These are phyloP conservation scores for Nysson spinosus DNA, from an alignment of 2,888 invertebrate genomes.

Conservation along the genomic window DNA sequence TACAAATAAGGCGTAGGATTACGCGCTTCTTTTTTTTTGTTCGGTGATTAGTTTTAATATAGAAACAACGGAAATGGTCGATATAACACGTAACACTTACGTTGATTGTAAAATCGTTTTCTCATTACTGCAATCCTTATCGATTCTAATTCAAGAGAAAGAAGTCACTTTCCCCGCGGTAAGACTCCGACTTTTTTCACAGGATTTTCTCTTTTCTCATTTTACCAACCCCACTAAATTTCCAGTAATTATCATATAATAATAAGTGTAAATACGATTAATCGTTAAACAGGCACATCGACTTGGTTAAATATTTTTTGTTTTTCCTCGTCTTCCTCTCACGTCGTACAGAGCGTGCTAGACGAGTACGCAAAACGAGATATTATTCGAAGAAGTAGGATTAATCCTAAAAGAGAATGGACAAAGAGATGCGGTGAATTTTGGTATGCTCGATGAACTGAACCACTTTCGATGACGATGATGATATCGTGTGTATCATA, in stretches of 20 bases:
- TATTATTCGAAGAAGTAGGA: too few relatives aligned
- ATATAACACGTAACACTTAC: constrained; percentile 50
- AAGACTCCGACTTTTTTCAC: neutral
- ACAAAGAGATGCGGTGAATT: too few relatives aligned
- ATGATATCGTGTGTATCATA: too few relatives aligned
- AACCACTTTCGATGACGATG: too few relatives aligned
- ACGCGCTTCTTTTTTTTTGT: constrained; percentile 30
- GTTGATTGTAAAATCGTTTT: constrained; percentile 43
- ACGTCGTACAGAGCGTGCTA: too few relatives aligned
- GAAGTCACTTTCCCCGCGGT: constrained; percentile 10
- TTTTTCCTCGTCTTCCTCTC: constrained; percentile 25
- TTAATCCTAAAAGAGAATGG: too few relatives aligned
- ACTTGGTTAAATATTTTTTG: constrained; percentile 71
- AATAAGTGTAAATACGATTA: constrained; percentile 65
- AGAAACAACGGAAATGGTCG: constrained; percentile 21
- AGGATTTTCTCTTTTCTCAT: constrained; percentile 27
- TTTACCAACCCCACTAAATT: constrained; percentile 7
- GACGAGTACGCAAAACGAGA: too few relatives aligned
- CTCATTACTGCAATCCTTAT: constrained; percentile 11
- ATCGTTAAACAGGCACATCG: constrained; percentile 76
- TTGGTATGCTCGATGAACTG: too few relatives aligned
- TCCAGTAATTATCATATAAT: constrained; percentile 51
- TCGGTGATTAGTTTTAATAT: constrained; percentile 26
- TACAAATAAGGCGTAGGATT: constrained; percentile 46
- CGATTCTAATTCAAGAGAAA: constrained; percentile 6